A percentile compares a stretch with the other conserved stretches of the same genome.
phyloP scores from a whole-genome alignment of 2,888 invertebrate species.

The Drosophila mulleri region DNA sequence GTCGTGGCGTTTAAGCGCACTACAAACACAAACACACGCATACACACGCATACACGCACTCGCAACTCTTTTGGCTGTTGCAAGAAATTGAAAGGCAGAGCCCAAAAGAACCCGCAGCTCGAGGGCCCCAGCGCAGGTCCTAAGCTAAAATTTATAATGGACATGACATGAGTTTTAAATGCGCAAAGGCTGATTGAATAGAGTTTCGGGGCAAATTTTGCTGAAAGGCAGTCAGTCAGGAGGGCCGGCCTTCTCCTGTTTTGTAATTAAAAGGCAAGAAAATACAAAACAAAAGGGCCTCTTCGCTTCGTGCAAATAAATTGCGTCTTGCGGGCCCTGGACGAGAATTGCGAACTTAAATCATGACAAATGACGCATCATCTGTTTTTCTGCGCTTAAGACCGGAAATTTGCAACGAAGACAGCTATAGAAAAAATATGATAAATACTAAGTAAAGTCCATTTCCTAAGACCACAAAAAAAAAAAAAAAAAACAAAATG shows the following conservation, averaged over 20 bases:
- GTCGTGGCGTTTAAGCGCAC: conserved; percentile 10
- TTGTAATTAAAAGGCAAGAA: conserved; percentile 38
- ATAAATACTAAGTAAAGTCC: neutral
- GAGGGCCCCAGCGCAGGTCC: conserved; percentile 15
- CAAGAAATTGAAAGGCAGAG: conserved; percentile 15
- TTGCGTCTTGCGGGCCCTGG: conserved; percentile 29
- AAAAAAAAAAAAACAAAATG: too few relatives aligned
- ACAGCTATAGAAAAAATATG: conserved; percentile 9
- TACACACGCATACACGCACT: neutral
- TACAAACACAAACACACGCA: conserved; percentile 3
- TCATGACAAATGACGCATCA: conserved; percentile 63
- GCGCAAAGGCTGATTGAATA: conserved; percentile 48
- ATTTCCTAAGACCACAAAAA: conserved; percentile 4
- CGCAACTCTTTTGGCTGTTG: conserved; percentile 16
- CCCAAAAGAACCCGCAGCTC: conserved; percentile 1
- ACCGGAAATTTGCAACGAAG: conserved; percentile 49
- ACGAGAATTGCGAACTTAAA: conserved; percentile 58
- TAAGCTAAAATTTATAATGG: conserved; percentile 23
- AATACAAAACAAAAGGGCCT: conserved; percentile 32
- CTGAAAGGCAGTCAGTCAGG: neutral
- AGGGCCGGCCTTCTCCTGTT: neutral
- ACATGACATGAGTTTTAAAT: conserved; percentile 42
- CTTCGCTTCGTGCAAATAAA: conserved; percentile 54
- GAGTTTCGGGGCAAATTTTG: conserved; percentile 28
- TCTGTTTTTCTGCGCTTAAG: conserved; percentile 30